A percentile compares a stretch with the other conserved stretches of the same genome.
phyloP scores from a whole-genome alignment of 2,797 vertebrate genomes.

The Typhlichthys subterraneus region DNA sequence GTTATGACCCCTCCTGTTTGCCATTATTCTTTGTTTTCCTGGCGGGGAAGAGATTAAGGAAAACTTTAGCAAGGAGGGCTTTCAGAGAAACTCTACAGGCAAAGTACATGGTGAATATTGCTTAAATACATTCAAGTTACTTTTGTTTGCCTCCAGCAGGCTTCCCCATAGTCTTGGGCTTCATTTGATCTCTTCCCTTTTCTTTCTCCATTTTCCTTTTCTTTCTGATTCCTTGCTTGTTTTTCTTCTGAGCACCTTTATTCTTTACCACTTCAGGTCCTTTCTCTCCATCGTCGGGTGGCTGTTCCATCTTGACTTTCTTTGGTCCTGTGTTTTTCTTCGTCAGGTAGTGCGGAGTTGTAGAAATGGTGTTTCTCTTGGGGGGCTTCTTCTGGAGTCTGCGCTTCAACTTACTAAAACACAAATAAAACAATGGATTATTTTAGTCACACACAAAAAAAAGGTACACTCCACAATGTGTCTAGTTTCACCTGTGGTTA shows the following conservation, averaged over 20 bases:
- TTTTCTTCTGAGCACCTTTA: constrained; percentile 23
- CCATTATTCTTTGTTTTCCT: too few species aligned
- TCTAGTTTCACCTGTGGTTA: too few species aligned
- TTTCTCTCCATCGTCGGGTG: neutral
- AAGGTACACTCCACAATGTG: neutral
- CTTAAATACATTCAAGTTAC: constrained; percentile 24
- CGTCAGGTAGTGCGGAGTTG: constrained; percentile 85
- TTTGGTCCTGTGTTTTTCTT: constrained; percentile 66
- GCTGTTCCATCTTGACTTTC: constrained; percentile 6
- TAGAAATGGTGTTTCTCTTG: constrained; percentile 86
- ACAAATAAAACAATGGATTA: constrained; percentile 8
- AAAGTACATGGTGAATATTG: too few species aligned
- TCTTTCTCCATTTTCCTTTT: constrained; percentile 31
- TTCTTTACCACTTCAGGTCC: constrained; percentile 9
- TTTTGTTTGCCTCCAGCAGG: constrained; percentile 61
- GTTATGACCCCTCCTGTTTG: too few species aligned
- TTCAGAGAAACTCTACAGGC: too few species aligned
- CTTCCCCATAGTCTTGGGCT: constrained; percentile 4
- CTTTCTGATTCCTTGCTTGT: constrained; percentile 26
- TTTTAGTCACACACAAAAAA: neutral
- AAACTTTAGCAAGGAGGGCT: too few species aligned
- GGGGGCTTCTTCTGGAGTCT: constrained; percentile 88
- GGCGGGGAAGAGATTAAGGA: too few species aligned
- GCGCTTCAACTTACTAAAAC: constrained; percentile 87
- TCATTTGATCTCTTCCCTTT: constrained; percentile 20